A percentile compares a stretch with the other conserved stretches of the same genome.
Conservation (phyloP, 2,888 invertebrate genomes). For the Eupeodes luniger region DNA sequence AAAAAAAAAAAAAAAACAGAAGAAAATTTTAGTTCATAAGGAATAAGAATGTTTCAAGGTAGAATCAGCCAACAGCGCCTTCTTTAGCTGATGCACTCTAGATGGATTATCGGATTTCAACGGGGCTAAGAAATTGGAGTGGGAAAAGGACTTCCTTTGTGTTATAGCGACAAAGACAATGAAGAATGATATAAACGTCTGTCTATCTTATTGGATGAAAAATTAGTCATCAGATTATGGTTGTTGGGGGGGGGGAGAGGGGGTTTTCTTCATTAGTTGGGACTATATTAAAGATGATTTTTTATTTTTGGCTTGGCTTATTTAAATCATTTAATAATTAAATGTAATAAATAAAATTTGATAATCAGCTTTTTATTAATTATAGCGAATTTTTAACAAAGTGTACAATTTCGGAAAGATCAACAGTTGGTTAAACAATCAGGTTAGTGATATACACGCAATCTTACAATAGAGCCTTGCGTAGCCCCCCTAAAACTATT, state of each 20-base stretch:
- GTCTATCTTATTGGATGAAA: not conserved
- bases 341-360: no score
- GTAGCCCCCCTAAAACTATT: no score
- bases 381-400: no score
- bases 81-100: constrained; percentile 2
- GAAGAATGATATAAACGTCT: not conserved
- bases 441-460: no score
- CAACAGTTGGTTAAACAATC: no score
- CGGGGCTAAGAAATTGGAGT: not conserved
- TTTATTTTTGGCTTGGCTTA: not conserved
- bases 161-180: not conserved
- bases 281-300: not conserved
- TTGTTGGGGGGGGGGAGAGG: no score
- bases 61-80: not conserved
- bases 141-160: not conserved
- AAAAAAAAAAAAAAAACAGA: not conserved
- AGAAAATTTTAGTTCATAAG: not conserved
- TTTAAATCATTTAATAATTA: not conserved
- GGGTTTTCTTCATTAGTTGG: not conserved
- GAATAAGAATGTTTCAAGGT: not conserved
- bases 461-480: no score
- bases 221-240: not conserved
- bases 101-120: not conserved
- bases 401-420: no score
- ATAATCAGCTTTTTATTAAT: no score